Conservation (phyloP, 2,113 vertebrate genomes). For the Hydrolagus affinis region DNA sequence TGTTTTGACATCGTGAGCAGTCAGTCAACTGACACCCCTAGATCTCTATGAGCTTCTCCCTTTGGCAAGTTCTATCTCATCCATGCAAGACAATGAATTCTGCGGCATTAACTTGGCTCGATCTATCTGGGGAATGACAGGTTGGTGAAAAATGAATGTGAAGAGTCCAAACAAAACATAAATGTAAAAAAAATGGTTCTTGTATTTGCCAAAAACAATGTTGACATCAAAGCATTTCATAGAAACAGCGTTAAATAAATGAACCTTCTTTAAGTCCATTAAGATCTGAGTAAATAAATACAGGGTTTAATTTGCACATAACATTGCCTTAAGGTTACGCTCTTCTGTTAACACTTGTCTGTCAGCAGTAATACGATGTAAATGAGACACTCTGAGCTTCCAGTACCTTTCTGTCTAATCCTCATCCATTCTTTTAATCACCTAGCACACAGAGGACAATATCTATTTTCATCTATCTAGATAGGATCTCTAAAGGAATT, state of each 20-base stretch:
- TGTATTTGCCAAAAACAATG: constrained; percentile 53
- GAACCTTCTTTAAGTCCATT: constrained; percentile 57
- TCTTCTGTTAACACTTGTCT: constrained; percentile 55
- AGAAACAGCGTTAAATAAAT: constrained; percentile 64
- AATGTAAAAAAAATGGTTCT: constrained; percentile 43
- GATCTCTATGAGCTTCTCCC: too few relatives aligned
- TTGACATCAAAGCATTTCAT: constrained; percentile 51
- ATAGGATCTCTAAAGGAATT: constrained; percentile 98
- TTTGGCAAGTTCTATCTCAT: too few relatives aligned
- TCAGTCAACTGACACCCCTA: too few relatives aligned
- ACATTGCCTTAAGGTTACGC: constrained; percentile 57
- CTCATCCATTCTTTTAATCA: constrained; percentile 91
- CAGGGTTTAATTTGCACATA: constrained; percentile 62
- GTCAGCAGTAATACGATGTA: constrained; percentile 69
- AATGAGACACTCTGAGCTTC: constrained; percentile 62
- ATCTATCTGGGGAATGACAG: too few relatives aligned
- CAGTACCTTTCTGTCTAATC: constrained; percentile 75
- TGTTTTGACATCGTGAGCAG: too few relatives aligned
- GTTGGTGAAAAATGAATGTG: too few relatives aligned
- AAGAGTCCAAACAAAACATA: neutral
- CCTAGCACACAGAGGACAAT: constrained; percentile 81
- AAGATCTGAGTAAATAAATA: constrained; percentile 67
- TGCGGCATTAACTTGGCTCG: too few relatives aligned
- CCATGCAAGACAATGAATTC: too few relatives aligned
- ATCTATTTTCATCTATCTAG: constrained; percentile 95